Evolutionary conservation across 1,140 invertebrate species (phyloP).

Genomic region (Pseudomyrmex cubaensis): DNA sequence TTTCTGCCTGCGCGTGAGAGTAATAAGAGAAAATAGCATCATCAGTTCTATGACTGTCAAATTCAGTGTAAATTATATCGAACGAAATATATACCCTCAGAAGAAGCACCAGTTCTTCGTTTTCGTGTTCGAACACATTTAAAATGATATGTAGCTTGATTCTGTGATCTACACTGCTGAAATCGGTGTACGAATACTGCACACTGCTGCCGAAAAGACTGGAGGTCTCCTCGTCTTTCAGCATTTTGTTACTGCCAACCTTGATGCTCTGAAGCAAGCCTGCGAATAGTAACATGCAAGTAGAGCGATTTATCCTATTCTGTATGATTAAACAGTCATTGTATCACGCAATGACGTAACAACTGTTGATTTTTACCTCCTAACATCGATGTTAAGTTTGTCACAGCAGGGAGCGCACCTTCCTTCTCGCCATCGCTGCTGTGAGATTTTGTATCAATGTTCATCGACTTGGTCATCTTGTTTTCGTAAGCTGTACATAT

Average conservation of each 20-base stretch:
- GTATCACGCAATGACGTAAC: neutral
- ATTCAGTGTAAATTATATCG: conserved; percentile 4
- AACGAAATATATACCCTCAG: conserved; percentile 79
- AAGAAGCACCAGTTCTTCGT: conserved; percentile 86
- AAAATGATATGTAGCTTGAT: conserved; percentile 87
- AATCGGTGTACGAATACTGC: conserved; percentile 87
- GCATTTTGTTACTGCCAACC: conserved; percentile 73
- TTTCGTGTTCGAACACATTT: conserved; percentile 85
- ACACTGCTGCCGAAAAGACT: conserved; percentile 74
- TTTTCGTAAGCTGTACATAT: conserved; percentile 88
- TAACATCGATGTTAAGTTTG: conserved; percentile 80
- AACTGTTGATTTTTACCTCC: conserved; percentile 73
- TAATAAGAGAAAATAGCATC: neutral
- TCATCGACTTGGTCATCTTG: conserved; percentile 71
- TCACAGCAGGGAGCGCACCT: conserved; percentile 67
- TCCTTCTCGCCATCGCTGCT: conserved; percentile 70
- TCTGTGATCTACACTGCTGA: conserved; percentile 86
- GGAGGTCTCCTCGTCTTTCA: conserved; percentile 72
- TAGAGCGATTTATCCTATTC: neutral
- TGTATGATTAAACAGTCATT: neutral
- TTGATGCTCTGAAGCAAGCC: conserved; percentile 83
- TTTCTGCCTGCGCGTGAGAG: conserved; percentile 76
- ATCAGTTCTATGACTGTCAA: neutral
- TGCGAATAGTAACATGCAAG: conserved; percentile 58
- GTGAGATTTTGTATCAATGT: conserved; percentile 73